Conservation (phyloP, 2,113 vertebrate species). For the Corynorhinus townsendii region DNA sequence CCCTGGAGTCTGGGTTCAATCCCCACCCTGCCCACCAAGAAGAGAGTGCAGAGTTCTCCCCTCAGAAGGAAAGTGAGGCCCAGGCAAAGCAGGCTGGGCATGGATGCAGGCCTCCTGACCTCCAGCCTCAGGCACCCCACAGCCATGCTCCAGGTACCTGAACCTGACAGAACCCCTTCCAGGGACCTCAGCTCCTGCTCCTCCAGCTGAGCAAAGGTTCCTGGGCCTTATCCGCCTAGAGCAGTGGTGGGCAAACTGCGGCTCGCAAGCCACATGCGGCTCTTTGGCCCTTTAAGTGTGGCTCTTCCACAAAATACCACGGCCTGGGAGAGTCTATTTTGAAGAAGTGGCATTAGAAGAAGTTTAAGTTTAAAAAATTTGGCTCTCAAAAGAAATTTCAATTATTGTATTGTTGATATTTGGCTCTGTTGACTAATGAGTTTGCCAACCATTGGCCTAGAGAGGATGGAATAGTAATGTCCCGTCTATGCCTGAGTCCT, state of each 20-base stretch:
- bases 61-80: background rate
- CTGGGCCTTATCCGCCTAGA: background rate
- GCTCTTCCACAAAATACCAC: too few species aligned
- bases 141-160: background rate
- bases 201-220: slow-evolving; percentile 28
- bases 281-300: too few species aligned
- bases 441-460: background rate
- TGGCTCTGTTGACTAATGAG: too few species aligned
- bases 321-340: too few species aligned
- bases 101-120: background rate
- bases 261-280: too few species aligned
- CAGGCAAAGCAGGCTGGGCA: accelerated
- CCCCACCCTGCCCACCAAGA: background rate
- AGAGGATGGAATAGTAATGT: slow-evolving; percentile 35
- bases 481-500: background rate
- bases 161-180: background rate
- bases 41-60: background rate
- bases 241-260: background rate
- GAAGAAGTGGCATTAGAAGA: too few species aligned
- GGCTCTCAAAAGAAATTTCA: too few species aligned
- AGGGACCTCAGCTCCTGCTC: background rate
- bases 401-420: too few species aligned
- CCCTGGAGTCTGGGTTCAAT: background rate
- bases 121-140: background rate
- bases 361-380: too few species aligned